These are phyloP conservation scores for Oeneis ivallda DNA, from an alignment of 2,888 invertebrate genomes.

Conservation along the genomic window DNA sequence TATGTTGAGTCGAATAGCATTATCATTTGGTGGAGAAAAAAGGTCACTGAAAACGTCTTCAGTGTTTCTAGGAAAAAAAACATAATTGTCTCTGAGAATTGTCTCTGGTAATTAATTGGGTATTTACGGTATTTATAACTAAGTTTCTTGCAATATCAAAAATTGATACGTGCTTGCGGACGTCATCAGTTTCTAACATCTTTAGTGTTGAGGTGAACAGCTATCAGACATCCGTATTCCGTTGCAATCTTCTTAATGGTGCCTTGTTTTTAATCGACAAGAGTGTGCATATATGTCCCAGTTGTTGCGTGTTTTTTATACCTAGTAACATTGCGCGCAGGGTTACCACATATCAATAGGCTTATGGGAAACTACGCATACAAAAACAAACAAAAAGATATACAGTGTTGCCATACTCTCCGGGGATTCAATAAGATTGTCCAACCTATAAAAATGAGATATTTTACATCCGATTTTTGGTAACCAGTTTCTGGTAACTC, in stretches of 20 bases:
- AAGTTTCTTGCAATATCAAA: background rate
- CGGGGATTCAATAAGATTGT: too few species aligned
- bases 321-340: constrained; percentile 61
- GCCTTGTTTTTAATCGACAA: constrained; percentile 52
- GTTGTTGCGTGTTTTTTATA: constrained; percentile 56
- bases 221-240: constrained; percentile 24
- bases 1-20: too few species aligned
- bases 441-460: too few species aligned
- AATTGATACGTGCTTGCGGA: background rate
- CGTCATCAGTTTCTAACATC: constrained; percentile 26
- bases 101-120: background rate
- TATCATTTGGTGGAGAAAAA: too few species aligned
- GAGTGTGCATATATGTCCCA: constrained; percentile 34
- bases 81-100: too few species aligned
- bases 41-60: background rate
- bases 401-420: too few species aligned
- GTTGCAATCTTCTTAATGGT: constrained; percentile 53
- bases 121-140: too few species aligned
- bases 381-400: too few species aligned
- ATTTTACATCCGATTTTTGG: too few species aligned
- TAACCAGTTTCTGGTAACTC: too few species aligned
- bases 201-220: constrained; percentile 13
- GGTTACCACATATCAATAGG: constrained; percentile 40
- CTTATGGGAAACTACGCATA: too few species aligned
- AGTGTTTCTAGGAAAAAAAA: background rate